Base-by-base conservation (phyloP, 2,113 vertebrate genomes). In the Ardeotis arabs region DNA sequence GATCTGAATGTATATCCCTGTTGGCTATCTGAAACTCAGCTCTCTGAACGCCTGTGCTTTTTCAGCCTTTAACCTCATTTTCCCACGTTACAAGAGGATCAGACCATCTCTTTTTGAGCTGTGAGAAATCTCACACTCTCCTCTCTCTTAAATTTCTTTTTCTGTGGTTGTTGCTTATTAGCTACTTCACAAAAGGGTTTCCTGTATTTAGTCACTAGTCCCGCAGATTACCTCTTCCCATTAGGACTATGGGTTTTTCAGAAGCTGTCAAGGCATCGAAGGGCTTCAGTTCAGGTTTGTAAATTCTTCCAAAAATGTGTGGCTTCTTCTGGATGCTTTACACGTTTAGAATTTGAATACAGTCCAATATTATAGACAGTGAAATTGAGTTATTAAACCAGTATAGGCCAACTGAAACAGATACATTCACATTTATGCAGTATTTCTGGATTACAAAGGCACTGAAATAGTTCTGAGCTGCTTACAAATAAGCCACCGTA, bases 391-490 rank as follows among this genome's bases (percentile, higher is more conserved):
- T 96, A 94, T 68, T 95, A 95, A 94, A 86, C 47, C 1, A 0
- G 35, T 49, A 55, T 49, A 94, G 59, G 55, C 50, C 47, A 80
- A 76, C 88, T 95, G 82, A 95, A 93, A 89, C 56, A 84, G 73
- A 90, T 77, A 96, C 87, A 96, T 88, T 98, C 83, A 97, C 92
- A 95, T 94, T 94, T 77, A 97, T 87, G 93, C 87, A 85, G 80
- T 90, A 33, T 66, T 96, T 97, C 97, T 85, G 89, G 93, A 97
- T 97, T 96, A 95, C 94, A 98, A 98, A 98, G 98, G 98, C 98
- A 98, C 98, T 98, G 97, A 95, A 97, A 97, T 91, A 90, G 82
- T 97, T 96, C 75, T 93, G 94, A 95, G 87, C 83, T 97, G 89
- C 74, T 96, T 91, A 94, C 90, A 95, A 73, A 96, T 76, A 90